A percentile compares a stretch with the other conserved stretches of the same genome.
phyloP scores from a whole-genome alignment of 2,888 invertebrate genomes.

The Pammene fasciana region DNA sequence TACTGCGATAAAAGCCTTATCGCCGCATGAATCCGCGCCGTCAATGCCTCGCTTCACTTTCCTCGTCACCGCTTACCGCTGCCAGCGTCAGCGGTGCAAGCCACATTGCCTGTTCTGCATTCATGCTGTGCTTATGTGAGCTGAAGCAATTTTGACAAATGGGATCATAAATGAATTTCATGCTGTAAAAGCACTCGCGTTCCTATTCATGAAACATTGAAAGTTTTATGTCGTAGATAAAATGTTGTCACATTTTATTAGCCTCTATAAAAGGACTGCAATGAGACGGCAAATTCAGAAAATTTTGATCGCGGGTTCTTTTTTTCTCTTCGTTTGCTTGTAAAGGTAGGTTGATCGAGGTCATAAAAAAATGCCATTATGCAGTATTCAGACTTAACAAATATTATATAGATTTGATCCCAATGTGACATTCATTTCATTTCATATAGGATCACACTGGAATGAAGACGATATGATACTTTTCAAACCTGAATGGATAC shows the following conservation, averaged over 20 bases:
- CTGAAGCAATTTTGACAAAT: slow-evolving; percentile 40
- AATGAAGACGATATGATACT: too few relatives aligned
- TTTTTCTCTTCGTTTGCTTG: too few relatives aligned
- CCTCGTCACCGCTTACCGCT: slow-evolving; percentile 27
- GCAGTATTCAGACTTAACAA: too few relatives aligned
- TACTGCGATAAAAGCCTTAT: slow-evolving; percentile 25
- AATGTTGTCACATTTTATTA: slow-evolving; percentile 25
- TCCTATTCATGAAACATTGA: slow-evolving; percentile 26
- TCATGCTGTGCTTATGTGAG: slow-evolving; percentile 36
- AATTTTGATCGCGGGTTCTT: too few relatives aligned
- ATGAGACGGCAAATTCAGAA: too few relatives aligned
- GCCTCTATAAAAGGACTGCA: slow-evolving; percentile 8
- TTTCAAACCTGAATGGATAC: too few relatives aligned
- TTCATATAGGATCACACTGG: too few relatives aligned
- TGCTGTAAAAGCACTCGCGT: slow-evolving; percentile 22
- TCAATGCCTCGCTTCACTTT: slow-evolving; percentile 33
- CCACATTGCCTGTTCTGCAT: slow-evolving; percentile 42
- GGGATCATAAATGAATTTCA: slow-evolving; percentile 32
- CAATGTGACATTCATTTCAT: too few relatives aligned
- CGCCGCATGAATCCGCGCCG: slow-evolving; percentile 26
- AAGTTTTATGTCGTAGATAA: slow-evolving; percentile 28
- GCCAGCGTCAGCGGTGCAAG: slow-evolving; percentile 30
- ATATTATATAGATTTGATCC: too few relatives aligned
- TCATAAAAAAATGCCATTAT: too few relatives aligned
- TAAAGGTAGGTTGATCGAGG: too few relatives aligned